Base-by-base conservation (phyloP, 2,888 invertebrate species). In the Callyntrura sp. region DNA sequence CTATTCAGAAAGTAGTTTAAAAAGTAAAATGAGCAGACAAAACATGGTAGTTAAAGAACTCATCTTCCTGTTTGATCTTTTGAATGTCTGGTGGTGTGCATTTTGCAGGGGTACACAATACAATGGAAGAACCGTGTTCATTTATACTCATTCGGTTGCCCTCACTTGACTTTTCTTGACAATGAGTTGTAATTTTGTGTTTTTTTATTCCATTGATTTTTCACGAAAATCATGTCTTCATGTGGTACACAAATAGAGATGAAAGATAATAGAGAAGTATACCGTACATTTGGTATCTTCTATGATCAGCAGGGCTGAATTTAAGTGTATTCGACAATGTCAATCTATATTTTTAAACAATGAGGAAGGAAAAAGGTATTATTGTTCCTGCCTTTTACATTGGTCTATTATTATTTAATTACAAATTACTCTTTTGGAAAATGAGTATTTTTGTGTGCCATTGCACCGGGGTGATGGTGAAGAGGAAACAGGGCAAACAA, bases 41-140 rank as follows among this genome's bases (percentile, higher is more conserved):
- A 55, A 6, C 35, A 35, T 35, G 35, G 35, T 6, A 4, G 35
- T 35, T 14, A 14, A 51, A 2, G 12, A n/a, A n/a, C n/a, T n/a
- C n/a, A 14, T 62, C 62, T 62, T 62, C 51, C 9, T 76, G 25
- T 76, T 76, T 76, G 76, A 76, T 76, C 51, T 76, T 76, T 76
- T 76, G 25, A 25, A 12, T 25, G 25, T 11, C 20, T 45, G 14
- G 20, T 48, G 45, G 1, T 17, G 2, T 35, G 6, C 35, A 6
- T 35, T 35, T 35, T 6, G 35, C 6, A 35, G 35, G 6, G 3
- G 35, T 35, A 6, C 35, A 35, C 35, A 35, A 35, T 35, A 6
- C 2, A 14, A 28, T 65, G 65, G 5, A 3, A 25, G 14, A 28
- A 65, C 28, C 17, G 20, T 14, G 48, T 11, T 73, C 68, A 8